Evolutionary conservation across 2,113 vertebrate species (phyloP), one percentile per base, ranked within the genome.

Genomic region (Glaucidium brasilianum): DNA sequence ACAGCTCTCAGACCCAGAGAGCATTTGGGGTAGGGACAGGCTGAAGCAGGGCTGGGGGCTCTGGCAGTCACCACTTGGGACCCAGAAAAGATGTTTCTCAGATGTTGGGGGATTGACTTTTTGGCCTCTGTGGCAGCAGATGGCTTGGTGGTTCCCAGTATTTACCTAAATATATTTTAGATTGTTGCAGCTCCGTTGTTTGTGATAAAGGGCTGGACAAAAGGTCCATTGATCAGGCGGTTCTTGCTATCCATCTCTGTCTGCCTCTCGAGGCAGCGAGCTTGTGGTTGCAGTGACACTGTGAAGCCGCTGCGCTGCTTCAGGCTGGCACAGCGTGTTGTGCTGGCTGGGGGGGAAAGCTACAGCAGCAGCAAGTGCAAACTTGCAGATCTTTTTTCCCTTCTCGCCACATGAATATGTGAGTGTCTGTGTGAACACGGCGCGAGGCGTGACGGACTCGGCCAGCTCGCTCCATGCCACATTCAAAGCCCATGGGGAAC

Each of bases 371-470:
- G 79, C 5, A 0, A 58, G 55, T 4, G 4, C 11, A 3, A 35
- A 13, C 26, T 41, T 2, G 5, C 47, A 32, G 73, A 12, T 16
- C 39, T 39, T n/a, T 43, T 8, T 15, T 53, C 6, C 35, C 37
- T 47, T 19, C 79, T 79, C 9, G 0, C 26, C 2, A 1, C 26
- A 1, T 0, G 18, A 78, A 30, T 15, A 5, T 0, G 11, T 1
- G 4, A 34, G 11, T 19, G 2, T 1, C 39, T 6, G 14, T 6
- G 68, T 15, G 76, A 39, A 19, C 6, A 1, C 2, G 60, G 47
- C 5, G 52, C 0, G 0, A 10, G 0, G 32, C 11, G 39, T 6
- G 63, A n/a, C 0, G 0, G 34, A 3, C 39, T 78, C 7, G 0
- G 41, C 32, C 19, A 1, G 2, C 58, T 19, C 7, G 4, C 9